Conservation (phyloP, 2,113 vertebrate genomes). For the Nematolebias whitei region DNA sequence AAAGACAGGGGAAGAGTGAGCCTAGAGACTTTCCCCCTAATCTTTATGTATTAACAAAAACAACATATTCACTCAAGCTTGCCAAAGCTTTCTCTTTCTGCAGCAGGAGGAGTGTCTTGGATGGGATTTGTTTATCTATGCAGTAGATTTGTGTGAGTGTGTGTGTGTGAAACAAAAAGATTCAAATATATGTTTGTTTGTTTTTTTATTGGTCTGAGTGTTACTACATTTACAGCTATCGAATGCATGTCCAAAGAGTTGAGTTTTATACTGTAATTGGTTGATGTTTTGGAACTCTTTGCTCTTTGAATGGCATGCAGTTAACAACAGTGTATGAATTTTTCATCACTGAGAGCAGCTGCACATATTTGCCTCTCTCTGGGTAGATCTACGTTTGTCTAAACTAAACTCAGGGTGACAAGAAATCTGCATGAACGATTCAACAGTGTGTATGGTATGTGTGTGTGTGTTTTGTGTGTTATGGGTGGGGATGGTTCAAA, state of each 20-base stretch:
- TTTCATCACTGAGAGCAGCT: conserved; percentile 82
- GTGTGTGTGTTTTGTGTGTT: conserved; percentile 36
- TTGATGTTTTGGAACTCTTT: conserved; percentile 90
- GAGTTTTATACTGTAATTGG: conserved; percentile 90
- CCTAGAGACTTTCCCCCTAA: conserved; percentile 73
- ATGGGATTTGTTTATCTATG: conserved; percentile 74
- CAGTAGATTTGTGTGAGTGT: conserved; percentile 32
- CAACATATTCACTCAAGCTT: conserved; percentile 76
- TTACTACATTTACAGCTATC: conserved; percentile 57
- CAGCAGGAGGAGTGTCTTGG: conserved; percentile 68
- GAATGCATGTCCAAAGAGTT: conserved; percentile 67
- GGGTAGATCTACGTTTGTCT: conserved; percentile 63
- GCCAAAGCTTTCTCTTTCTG: conserved; percentile 74
- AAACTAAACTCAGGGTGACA: conserved; percentile 63
- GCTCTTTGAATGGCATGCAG: conserved; percentile 90
- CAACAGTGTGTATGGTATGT: conserved; percentile 39
- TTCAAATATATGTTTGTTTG: conserved; percentile 13
- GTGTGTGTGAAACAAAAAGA: conserved; percentile 8
- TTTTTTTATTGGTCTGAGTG: conserved; percentile 51
- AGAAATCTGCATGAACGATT: conserved; percentile 60
- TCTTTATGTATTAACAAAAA: conserved; percentile 82
- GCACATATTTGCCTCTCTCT: conserved; percentile 25
- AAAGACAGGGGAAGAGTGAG: conserved; percentile 36
- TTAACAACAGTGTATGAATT: conserved; percentile 92
- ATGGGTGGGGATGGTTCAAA: conserved; percentile 53